Evolutionary conservation across 92 coral and sea anemone species (phyloP), one percentile per base, ranked within the genome.

Genomic region (Siderastrea radians): DNA sequence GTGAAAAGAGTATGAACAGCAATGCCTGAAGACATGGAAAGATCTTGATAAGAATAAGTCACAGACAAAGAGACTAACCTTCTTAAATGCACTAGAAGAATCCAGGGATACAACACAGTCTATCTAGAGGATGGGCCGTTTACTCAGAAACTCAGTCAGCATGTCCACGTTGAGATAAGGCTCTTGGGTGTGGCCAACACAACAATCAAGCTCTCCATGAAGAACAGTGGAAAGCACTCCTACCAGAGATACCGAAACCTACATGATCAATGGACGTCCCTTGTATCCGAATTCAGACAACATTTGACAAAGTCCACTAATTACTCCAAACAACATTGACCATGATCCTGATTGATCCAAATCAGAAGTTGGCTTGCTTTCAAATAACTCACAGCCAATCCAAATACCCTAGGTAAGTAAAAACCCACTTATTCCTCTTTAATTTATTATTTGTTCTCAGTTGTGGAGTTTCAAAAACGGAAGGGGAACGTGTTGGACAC

Each of bases 71-170:
- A 60, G 26, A 86, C 87, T 15, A 76, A 75, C 62, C 60, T 90
- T 48, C 71, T 86, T 8, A 79, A 81, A 61, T 86, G 84, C 79
- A 81, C 75, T 15, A 88, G 88, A 26, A 80, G 88, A 58, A 86
- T 91, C 8, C 77, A 58, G 55, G 88, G 77, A 15, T 86, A 85
- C 69, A 10, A 80, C n/a, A 87, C 38, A 26, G 38, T 26, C 38
- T 26, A 26, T 26, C 38, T 52, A 52, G 57, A 52, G 57, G 57
- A 52, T 9, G 57, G 57, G 57, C 57, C 57, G 38, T 5, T 52
- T 52, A 52, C 57, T 52, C 57, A 52, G 57, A 52, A 52, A 52
- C 57, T 52, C 57, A 52, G 5, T 52, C 57, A 52, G 57, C 57
- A 52, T 9, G 57, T 52, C 57, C 57, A 52, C 9, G 57, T 9